Evolutionary conservation across 1,140 invertebrate species (phyloP).

Genomic region (Drosophila prosaltans): DNA sequence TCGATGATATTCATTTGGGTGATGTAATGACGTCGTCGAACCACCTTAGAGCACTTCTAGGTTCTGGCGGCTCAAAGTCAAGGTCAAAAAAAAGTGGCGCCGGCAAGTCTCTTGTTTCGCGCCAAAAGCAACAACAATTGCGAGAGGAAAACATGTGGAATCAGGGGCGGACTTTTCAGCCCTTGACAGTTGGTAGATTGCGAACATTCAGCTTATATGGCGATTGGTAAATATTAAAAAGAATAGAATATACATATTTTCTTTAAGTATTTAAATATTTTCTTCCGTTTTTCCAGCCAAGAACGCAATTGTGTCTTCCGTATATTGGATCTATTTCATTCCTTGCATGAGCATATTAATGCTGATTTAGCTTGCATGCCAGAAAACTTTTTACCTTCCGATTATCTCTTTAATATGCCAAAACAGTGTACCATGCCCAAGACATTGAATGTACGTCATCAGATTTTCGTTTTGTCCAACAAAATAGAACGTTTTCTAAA

Average conservation of each 20-base stretch:
- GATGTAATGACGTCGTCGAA: background rate
- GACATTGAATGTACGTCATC: conserved; percentile 59
- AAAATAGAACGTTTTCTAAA: conserved; percentile 57
- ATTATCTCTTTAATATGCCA: conserved; percentile 42
- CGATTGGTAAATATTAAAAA: conserved; percentile 36
- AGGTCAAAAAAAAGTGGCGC: background rate
- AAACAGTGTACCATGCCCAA: conserved; percentile 46
- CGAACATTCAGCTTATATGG: conserved; percentile 6
- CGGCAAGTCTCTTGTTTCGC: conserved; percentile 14
- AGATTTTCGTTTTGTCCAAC: conserved; percentile 58
- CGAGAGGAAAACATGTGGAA: conserved; percentile 50
- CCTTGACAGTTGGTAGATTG: conserved; percentile 1
- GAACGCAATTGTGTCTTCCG: conserved; percentile 44
- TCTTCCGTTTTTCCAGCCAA: conserved; percentile 14
- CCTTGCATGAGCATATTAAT: conserved; percentile 55
- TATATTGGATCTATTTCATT: conserved; percentile 56
- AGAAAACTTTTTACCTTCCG: conserved; percentile 40
- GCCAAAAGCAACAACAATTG: conserved; percentile 31
- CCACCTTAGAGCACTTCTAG: too few relatives aligned
- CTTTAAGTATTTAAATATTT: background rate
- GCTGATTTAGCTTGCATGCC: conserved; percentile 37
- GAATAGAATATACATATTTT: background rate
- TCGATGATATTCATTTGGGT: conserved; percentile 31
- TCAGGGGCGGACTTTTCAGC: background rate
- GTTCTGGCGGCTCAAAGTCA: conserved; percentile 27